Evolutionary conservation across 1,140 invertebrate genomes (phyloP), one percentile per base, ranked within the genome.

Genomic region (Neodiprion fabricii): DNA sequence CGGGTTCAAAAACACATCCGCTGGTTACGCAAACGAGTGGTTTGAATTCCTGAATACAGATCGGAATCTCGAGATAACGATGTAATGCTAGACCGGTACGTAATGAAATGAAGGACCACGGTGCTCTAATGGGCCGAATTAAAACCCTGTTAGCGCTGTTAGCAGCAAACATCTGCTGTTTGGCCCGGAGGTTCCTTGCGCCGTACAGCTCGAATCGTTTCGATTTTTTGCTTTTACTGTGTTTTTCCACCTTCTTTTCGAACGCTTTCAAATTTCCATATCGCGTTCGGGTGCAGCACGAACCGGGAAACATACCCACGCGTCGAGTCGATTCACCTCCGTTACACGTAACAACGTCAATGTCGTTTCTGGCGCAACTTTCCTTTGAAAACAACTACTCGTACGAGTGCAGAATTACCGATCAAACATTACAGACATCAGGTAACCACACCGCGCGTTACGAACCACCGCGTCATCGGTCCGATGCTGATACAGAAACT

Each of bases 1-100:
- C 76, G 76, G 78, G 78, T 80, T 79, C 75, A 77, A 78, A 69
- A 69, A 79, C 76, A 77, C 79, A 81, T 79, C 79, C 78, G 77
- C 76, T 74, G 71, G 70, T 69, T 69, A 69, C 67, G 12, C 67
- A 47, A 21, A 47, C 40, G 21, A 61, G 10, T 23, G 67, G 67
- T 21, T 23, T 69, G 40, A 21, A 69, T 21, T 21, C 67, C 11
- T 69, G 67, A 69, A 77, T 75, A 73, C 67, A 80, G 79, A 80
- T 80, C 75, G 67, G 48, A 73, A 77, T 50, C 61, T 12, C 47
- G 21, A 80, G 79, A 80, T 80, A 78, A 69, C 11, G 11, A 12
- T 61, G 21, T 69, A 69, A 69, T 69, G 12, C 40, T 47, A 69
- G 67, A 69, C 21, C 67, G 67, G 67, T 61, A 12, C 7, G 40